Base-by-base conservation (phyloP, 1,140 invertebrate genomes). In the Chionoecetes opilio region DNA sequence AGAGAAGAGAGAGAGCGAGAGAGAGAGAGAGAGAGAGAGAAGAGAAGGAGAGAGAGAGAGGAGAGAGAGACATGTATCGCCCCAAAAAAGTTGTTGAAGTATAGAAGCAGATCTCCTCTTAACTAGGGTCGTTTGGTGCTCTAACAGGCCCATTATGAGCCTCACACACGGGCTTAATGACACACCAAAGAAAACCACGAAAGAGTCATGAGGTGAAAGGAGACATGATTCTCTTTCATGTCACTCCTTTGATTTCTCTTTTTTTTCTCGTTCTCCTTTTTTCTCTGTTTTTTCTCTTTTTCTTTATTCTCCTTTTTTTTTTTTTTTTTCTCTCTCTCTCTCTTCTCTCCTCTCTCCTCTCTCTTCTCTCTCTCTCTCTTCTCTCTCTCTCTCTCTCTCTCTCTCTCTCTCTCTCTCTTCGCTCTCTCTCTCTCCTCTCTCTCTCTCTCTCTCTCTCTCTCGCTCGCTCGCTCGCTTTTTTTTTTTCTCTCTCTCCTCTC, bases 11-110 rank as follows among this genome's bases (percentile, higher is more conserved):
- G 63, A 75, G 63, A 75, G 63, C 26, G 63, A 75, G 53, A 63
- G 53, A 63, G 53, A 63, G 53, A 63, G 53, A 63, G 53, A 63
- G 53, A 63, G 53, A 63, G 53, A 63, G 53, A 63, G 53, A 46
- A 14, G 53, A 63, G 53, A 63, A 21, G 26, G 53, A 63, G 53
- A 63, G 53, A 63, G 53, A 63, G 53, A 63, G 53, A 63, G 21
- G 8, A 21, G 8, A 21, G 17, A 14, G 17, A 26, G 41, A 14
- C 14, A 14, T 5, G 14, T 14, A 46, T n/a, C n/a, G n/a, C n/a
- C n/a, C n/a, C n/a, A n/a, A n/a, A n/a, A n/a, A n/a, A n/a, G n/a
- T n/a, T n/a, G n/a, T n/a, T n/a, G n/a, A 41, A 41, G 38, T 41
- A 41, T 3, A 41, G 14, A 41, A 41, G 38, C 38, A 41, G 5